Evolutionary conservation across 2,797 vertebrate species (phyloP), one percentile per base, ranked within the genome.

Genomic region (Alosa sapidissima): DNA sequence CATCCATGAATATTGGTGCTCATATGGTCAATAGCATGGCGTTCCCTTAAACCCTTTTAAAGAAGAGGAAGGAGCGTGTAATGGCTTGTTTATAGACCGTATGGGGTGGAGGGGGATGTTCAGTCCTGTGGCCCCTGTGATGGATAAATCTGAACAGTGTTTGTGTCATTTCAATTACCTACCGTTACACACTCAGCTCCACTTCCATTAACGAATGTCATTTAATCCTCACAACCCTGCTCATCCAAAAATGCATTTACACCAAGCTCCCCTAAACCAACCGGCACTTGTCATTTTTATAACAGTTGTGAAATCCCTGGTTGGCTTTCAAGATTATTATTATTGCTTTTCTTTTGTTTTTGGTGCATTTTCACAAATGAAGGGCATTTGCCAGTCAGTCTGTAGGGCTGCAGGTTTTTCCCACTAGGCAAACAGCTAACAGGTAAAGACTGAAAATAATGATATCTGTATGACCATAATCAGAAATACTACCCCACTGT

Each of bases 101-200:
- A 33, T 28, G 24, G 28, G 24, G 28, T 11, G 8, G 24, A 28
- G 24, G 28, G 11, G 13, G 13, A 33, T 65, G 62, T 13, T 13
- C 24, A 65, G 10, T 65, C 62, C 28, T 28, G 28, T n/a, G 10
- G n/a, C n/a, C n/a, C 8, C 8, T 62, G n/a, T 62, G n/a, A 65
- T 33, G 24, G 62, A 65, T 33, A 33, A 65, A 65, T 33, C 10
- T 65, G 24, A 33, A 33, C 62, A 65, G 62, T 3, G 24, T 33
- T 65, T 65, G 62, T 65, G 62, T 65, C 62, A 65, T 33, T 65
- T 33, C 62, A 65, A 65, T 65, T 65, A 65, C 9, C 24, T 11
- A 2, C 62, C 62, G 24, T 65, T 28, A 7, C 24, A 9, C 62
- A 65, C 24, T 65, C 24, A 28, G 10, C 28, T 33, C n/a, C 8